Conservation (phyloP, 2,888 invertebrate genomes). For the Ceriagrion tenellum region DNA sequence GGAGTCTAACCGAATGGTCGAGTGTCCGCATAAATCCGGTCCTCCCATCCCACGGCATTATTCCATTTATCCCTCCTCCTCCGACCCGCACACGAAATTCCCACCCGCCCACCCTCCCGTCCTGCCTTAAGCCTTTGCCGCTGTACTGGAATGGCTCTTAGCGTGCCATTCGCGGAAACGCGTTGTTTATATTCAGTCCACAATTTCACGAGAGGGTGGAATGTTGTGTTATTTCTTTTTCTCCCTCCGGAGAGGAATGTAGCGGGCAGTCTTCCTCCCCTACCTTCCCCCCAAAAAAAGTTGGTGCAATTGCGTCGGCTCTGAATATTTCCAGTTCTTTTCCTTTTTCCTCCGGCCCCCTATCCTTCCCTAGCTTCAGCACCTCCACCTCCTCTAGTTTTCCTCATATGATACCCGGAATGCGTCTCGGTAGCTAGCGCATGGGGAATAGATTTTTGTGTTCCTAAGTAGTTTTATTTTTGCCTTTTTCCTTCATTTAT, state of each 20-base stretch:
- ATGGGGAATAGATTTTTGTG: constrained; percentile 4
- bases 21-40: constrained; percentile 62
- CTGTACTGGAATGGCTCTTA: constrained; percentile 53
- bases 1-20: constrained; percentile 58
- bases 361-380: too few relatives aligned
- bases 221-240: not conserved
- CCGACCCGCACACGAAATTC: too few relatives aligned
- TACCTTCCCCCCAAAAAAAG: not conserved
- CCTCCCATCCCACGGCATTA: not conserved
- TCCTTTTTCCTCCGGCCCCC: too few relatives aligned
- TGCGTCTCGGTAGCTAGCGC: not conserved
- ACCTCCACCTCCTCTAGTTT: too few relatives aligned
- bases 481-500: not conserved
- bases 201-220: constrained; percentile 52
- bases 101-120: not conserved
- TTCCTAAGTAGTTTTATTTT: not conserved
- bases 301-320: not conserved
- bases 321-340: not conserved
- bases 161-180: constrained; percentile 56
- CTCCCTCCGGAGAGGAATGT: constrained; percentile 23
- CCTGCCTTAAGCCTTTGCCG: constrained; percentile 22
- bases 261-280: not conserved
- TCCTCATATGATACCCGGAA: not conserved
- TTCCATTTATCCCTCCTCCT: constrained; percentile 11
- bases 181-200: constrained; percentile 60